Evolutionary conservation across 1,140 invertebrate genomes (phyloP).

Genomic region (Chlorops oryzae): DNA sequence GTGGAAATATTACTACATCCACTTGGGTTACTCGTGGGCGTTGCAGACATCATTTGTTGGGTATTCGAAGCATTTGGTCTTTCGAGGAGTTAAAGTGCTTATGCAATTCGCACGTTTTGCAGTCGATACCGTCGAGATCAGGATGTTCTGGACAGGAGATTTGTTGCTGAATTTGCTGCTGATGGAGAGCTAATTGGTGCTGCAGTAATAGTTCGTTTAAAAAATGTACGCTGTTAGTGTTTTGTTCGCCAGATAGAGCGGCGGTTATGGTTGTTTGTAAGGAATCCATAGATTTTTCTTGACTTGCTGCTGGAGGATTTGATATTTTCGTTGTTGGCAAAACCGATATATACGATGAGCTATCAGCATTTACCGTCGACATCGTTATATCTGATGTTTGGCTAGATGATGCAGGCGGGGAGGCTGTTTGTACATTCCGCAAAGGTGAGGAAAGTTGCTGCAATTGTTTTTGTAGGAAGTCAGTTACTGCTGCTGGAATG

Average conservation of each 20-base stretch:
- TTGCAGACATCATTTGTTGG: slow-evolving; percentile 9
- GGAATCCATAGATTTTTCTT: slow-evolving; percentile 25
- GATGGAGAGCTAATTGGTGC: slow-evolving; percentile 26
- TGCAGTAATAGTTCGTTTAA: slow-evolving; percentile 40
- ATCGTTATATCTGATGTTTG: slow-evolving; percentile 1
- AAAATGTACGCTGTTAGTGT: slow-evolving; percentile 33
- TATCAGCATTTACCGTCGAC: not conserved
- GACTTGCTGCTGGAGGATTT: slow-evolving; percentile 8
- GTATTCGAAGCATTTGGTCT: slow-evolving; percentile 18
- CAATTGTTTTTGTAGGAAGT: slow-evolving; percentile 32
- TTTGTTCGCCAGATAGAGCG: slow-evolving; percentile 22
- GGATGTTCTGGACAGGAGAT: slow-evolving; percentile 42
- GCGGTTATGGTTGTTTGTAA: slow-evolving; percentile 37
- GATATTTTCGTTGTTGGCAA: slow-evolving; percentile 13
- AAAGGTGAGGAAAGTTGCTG: slow-evolving; percentile 1
- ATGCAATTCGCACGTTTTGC: slow-evolving; percentile 39
- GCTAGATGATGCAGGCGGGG: slow-evolving; percentile 7
- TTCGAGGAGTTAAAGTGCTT: slow-evolving; percentile 19
- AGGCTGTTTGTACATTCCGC: not conserved
- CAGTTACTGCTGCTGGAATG: slow-evolving; percentile 15
- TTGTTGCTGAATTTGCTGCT: slow-evolving; percentile 27
- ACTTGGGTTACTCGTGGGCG: slow-evolving; percentile 32
- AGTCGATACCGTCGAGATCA: slow-evolving; percentile 36
- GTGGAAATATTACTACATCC: too few species aligned
- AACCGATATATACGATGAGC: not conserved